Evolutionary conservation across 2,797 vertebrate genomes (phyloP), one percentile per base, ranked within the genome.

Genomic region (Pseudochaenichthys georgianus): DNA sequence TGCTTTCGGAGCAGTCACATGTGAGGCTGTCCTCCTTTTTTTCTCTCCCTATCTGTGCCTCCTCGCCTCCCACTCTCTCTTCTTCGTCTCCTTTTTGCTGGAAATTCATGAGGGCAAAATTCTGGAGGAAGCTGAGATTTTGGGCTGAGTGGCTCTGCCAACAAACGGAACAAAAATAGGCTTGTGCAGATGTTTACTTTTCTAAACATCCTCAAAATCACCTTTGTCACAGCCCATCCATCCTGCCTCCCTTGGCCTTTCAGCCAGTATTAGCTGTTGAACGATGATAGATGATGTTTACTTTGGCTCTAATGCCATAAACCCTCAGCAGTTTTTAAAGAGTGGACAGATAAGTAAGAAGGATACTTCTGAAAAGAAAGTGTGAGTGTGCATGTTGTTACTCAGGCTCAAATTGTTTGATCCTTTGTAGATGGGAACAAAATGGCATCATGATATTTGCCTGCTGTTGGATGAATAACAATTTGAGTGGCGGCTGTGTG

Each of bases 201-300:
- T 80, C 69, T 77, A 28, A 83, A 87, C 57, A 70, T 83, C 84
- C 80, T 82, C 62, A 75, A 66, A 21, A 63, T 61, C 81, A 83
- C 75, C 80, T 87, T 84, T 87, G 82, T 92, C 86, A 87, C 59
- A 80, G 57, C 48, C 63, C 70, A 86, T 91, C 80, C 74, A 81
- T 90, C 80, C 73, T 74, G 55, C 54, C 68, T 78, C 58, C 73
- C 15, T 21, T 65, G 61, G 69, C 67, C 82, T 71, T 76, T 90
- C 84, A 88, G 64, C 64, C 70, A 76, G 60, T 52, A 86, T 90
- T 86, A 83, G 52, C 45, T 61, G 68, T 19, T 77, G 51, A 86
- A 89, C 78, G 79, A 88, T 87, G 82, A 91, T 87, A 76, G 69
- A 86, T 81, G 72, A 77, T 86, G 77, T 84, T 88, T 83, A 78